phyloP scores from a whole-genome alignment of 2,888 invertebrate genomes.

The Drosophila robusta region DNA sequence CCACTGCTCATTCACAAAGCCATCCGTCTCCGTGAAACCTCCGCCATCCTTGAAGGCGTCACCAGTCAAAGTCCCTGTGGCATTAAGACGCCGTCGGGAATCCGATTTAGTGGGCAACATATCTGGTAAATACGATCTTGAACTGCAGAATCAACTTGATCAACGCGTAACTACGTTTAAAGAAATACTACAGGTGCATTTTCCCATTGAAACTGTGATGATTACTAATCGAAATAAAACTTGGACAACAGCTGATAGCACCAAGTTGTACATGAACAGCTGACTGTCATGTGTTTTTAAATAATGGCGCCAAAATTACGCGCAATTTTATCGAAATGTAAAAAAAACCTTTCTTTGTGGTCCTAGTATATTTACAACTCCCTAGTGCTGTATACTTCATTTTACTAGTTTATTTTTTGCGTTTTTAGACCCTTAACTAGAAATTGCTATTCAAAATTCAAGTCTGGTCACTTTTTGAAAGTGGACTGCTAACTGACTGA shows the following conservation, averaged over 20 bases:
- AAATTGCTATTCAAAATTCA: too few relatives aligned
- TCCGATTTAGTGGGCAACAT: conserved; percentile 59
- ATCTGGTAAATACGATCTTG: conserved; percentile 14
- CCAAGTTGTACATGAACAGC: conserved; percentile 18
- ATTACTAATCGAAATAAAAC: conserved; percentile 2
- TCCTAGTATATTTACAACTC: too few relatives aligned
- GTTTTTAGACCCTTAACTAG: too few relatives aligned
- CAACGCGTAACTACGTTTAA: not conserved
- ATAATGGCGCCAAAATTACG: not conserved
- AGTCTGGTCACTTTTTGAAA: too few relatives aligned
- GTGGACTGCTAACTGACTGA: too few relatives aligned
- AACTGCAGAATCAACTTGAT: conserved; percentile 2
- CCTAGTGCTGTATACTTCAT: too few relatives aligned
- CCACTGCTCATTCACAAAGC: conserved; percentile 69
- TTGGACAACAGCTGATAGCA: conserved; percentile 39
- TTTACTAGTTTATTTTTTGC: too few relatives aligned
- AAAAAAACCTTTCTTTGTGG: too few relatives aligned
- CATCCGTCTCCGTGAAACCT: conserved; percentile 49
- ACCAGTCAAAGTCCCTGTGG: conserved; percentile 1
- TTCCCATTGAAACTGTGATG: not conserved
- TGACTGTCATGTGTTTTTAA: not conserved
- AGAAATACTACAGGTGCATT: conserved; percentile 3
- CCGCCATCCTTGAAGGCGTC: conserved; percentile 42
- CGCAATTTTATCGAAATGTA: not conserved
- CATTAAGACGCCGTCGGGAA: conserved; percentile 60